phyloP scores from a whole-genome alignment of 2,797 vertebrate species.

The Bovichtus diacanthus region DNA sequence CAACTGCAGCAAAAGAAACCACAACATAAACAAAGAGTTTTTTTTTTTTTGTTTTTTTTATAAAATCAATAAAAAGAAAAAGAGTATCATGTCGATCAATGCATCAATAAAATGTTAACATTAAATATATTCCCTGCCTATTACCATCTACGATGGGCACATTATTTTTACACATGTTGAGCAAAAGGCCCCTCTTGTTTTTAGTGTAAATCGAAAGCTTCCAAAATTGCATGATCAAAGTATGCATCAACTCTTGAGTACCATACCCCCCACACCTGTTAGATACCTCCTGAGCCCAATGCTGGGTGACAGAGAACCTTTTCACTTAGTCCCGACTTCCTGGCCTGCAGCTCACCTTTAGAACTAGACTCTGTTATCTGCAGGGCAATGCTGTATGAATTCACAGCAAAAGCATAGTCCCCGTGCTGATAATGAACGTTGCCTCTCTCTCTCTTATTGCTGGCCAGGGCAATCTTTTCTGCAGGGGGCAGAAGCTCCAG shows the following conservation, averaged over 20 bases:
- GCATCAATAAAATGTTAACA: neutral
- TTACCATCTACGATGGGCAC: neutral
- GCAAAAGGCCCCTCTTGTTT: neutral
- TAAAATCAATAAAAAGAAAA: too few species aligned
- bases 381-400: slow-evolving; percentile 94
- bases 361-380: slow-evolving; percentile 91
- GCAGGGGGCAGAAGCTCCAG: slow-evolving; percentile 89
- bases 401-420: slow-evolving; percentile 93
- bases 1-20: slow-evolving; percentile 81
- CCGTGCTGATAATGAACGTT: slow-evolving; percentile 93
- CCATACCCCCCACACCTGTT: neutral
- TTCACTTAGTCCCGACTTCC: neutral
- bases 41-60: too few species aligned
- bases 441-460: slow-evolving; percentile 91
- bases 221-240: neutral
- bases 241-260: neutral
- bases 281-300: neutral
- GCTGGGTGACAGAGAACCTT: neutral
- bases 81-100: neutral
- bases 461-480: slow-evolving; percentile 89
- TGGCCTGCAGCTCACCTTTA: slow-evolving; percentile 86
- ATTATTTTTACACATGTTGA: neutral
- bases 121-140: neutral
- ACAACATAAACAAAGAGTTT: neutral
- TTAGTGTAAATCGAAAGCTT: neutral